Evolutionary conservation across 35 echinoderm and acorn worm genomes (phyloP).

Genomic region (Amphiura filiformis): DNA sequence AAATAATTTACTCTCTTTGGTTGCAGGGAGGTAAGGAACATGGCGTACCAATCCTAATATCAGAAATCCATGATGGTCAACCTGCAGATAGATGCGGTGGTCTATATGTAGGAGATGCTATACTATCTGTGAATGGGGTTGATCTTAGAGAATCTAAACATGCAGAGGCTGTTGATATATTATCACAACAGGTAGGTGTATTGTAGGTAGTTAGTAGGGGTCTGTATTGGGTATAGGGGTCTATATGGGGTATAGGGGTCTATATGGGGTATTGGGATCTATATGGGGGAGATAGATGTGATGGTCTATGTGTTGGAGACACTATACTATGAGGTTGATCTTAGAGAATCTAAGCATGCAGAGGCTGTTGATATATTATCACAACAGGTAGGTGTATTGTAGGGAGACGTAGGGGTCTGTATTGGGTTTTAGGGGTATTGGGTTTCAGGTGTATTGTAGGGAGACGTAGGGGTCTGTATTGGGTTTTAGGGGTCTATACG

Average conservation of each 20-base stretch:
- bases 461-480: conserved; percentile 68
- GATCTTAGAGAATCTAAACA: conserved; percentile 77
- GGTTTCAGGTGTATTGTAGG: conserved; percentile 50
- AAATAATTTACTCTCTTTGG: too few relatives aligned
- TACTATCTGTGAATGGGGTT: conserved; percentile 87
- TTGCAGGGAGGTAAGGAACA: conserved; percentile 95
- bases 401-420: not conserved
- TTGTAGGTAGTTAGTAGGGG: not conserved
- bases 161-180: conserved; percentile 95
- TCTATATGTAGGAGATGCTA: conserved; percentile 94
- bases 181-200: conserved; percentile 85
- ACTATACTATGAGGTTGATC: conserved; percentile 81
- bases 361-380: conserved; percentile 96
- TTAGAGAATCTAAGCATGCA: conserved; percentile 84
- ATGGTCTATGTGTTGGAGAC: conserved; percentile 86
- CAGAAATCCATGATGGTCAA: conserved; percentile 89
- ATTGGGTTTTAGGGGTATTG: too few relatives aligned
- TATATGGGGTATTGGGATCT: not conserved
- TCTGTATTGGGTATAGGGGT: too few relatives aligned
- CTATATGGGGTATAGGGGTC: not conserved
- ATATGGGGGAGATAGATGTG: conserved; percentile 66
- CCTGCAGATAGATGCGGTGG: conserved; percentile 79
- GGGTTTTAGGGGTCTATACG: too few relatives aligned
- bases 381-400: conserved; percentile 65
- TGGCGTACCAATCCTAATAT: conserved; percentile 96